Evolutionary conservation across 2,797 vertebrate species (phyloP), one percentile per base, ranked within the genome.

Genomic region (Lithobates pipiens): DNA sequence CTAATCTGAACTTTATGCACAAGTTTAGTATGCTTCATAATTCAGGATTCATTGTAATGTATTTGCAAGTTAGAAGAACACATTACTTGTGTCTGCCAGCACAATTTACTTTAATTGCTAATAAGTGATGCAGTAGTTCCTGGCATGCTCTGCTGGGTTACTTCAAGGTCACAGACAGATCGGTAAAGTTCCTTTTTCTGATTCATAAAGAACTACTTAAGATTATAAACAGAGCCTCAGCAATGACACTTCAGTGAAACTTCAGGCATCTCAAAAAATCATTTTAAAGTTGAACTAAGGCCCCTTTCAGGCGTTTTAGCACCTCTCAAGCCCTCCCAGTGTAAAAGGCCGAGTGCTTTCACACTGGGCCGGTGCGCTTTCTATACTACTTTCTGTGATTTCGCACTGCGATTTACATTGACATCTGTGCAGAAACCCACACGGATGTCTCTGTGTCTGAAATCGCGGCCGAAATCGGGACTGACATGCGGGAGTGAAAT

Each of bases 61-160:
- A 73, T 80, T 83, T 86, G 80, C 80, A 83, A 86, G 76, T 67
- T 67, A 84, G 46, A 74, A 71, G 63, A 34, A 71, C 70, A 83
- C 76, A 83, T 87, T 83, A 82, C 61, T 79, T 76, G n/a, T 79
- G 76, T 76, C 86, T 87, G 86, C 86, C 86, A 87, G 79, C 81
- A 83, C 76, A 75, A 70, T 83, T 87, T 83, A 44, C 76, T 80
- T 75, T 87, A 46, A 87, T 84, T 83, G 81, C 81, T 87, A 76
- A 76, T 76, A 87, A 84, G 83, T 85, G 69, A 87, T 83, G 70
- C 81, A 75, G 69, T 65, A 80, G 29, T 83, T 73, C 76, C 76
- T 87, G 86, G 86, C 86, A 83, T 69, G 32, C 23, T 21, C 42
- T 61, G 29, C 46, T 54, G 9, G 67, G 61, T 84, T 76, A 61